Evolutionary conservation across 2,888 invertebrate genomes (phyloP), one percentile per base, ranked within the genome.

Genomic region (Drosophila mayaguana): DNA sequence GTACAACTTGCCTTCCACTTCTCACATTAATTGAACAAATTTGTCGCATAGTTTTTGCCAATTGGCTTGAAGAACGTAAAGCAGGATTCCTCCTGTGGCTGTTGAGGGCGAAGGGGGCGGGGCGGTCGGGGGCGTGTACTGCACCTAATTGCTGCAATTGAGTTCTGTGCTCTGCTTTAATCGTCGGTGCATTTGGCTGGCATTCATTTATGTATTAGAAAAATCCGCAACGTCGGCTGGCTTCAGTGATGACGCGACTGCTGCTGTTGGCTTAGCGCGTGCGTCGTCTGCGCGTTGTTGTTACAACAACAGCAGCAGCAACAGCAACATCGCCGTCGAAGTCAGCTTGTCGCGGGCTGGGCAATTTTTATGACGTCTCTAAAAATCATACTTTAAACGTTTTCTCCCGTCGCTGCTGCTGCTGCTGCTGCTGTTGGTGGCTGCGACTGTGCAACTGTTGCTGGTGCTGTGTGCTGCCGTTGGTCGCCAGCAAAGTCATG

Each of bases 361-460:
- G 84, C 92, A 91, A 92, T 92, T 92, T 92, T 93, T 93, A 93
- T 92, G 92, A 93, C 93, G 93, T 93, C 92, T 93, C 92, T 91
- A 92, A 93, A 93, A 93, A 93, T 93, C 92, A 93, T 93, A 93
- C 92, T 90, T 93, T 93, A 63, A 93, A 93, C 43, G 92, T 93
- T 90, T 93, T 93, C 72, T 93, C 92, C 51, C 93, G 92, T 55
- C 93, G 92, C 76, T 92, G 92, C 55, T 90, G 92, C 59, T 81
- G 92, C 75, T 92, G 92, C 56, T 90, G 92, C 59, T 91, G 92
- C 75, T 92, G 92, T 16, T 83, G 88, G 22, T 80, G 79, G 46
- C 68, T 51, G 38, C 81, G 72, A 54, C 28, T 28, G 28, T 80
- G 77, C 73, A 77, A 63, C 62, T 75, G 80, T 36, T 80, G 74